A percentile compares a stretch with the other conserved stretches of the same genome.
Evolutionary conservation across 2,888 invertebrate species (phyloP).

Genomic region (Ormyrus thymus): DNA sequence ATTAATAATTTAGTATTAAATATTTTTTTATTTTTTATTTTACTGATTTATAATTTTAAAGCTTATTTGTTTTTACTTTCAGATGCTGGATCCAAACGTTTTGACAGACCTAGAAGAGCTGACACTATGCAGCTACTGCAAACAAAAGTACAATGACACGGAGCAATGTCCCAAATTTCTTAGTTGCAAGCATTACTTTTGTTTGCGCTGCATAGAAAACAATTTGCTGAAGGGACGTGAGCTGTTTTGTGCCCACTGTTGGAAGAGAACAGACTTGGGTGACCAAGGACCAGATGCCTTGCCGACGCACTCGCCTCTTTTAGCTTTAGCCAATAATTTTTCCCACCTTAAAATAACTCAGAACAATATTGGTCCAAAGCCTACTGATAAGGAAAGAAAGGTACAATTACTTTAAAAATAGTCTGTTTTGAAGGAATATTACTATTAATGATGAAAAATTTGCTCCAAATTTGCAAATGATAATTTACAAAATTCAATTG

Average conservation of each 20-base stretch:
- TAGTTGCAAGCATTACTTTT: constrained; percentile 86
- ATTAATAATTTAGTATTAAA: neutral
- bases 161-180: constrained; percentile 85
- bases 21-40: neutral
- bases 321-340: constrained; percentile 81
- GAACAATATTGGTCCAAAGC: constrained; percentile 69
- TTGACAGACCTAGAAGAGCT: constrained; percentile 84
- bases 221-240: constrained; percentile 82
- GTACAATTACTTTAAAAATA: constrained; percentile 60
- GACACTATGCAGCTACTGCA: constrained; percentile 85
- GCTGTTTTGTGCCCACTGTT: constrained; percentile 84
- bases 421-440: neutral
- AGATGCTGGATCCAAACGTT: constrained; percentile 79
- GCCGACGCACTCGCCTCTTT: constrained; percentile 82
- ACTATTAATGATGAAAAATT: neutral
- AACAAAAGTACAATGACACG: constrained; percentile 84
- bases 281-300: constrained; percentile 82
- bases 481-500: neutral
- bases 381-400: constrained; percentile 75
- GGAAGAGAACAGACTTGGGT: constrained; percentile 84
- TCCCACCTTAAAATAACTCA: constrained; percentile 78
- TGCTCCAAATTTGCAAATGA: neutral
- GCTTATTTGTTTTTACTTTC: constrained; percentile 55
- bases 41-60: neutral
- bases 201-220: constrained; percentile 84